Base-by-base conservation (phyloP, 2,888 invertebrate species). In the Carcina quercana region DNA sequence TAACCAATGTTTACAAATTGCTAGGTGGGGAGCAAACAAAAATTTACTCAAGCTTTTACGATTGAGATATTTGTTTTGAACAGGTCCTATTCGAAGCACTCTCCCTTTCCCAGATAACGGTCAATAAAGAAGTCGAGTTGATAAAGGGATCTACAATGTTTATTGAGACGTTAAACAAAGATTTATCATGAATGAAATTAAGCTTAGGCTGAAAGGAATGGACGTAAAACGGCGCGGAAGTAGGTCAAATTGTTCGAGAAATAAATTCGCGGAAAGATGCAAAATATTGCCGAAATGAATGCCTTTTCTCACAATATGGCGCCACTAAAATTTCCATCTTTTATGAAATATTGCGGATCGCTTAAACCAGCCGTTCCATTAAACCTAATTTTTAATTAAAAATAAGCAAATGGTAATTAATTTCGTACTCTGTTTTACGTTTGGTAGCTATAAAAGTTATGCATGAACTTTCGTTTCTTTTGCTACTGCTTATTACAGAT, bases 321-420 rank as follows among this genome's bases (percentile, higher is more conserved):
- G 79, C 79, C 71, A 67, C 72, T 73, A 73, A 67, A 66, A 76
- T 79, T 74, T 78, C 69, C 79, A 78, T 80, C 71, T 78, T 76
- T 80, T 69, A 68, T 76, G 64, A 80, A 80, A 78, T 73, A 75
- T 79, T 73, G 66, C 67, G 62, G 78, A 78, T 75, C 71, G 73
- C 56, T 60, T 53, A 58, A 58, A 53, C 63, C n/a, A 63, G 63
- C 59, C 62, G 65, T 72, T 73, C 67, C 66, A 62, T 67, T 59
- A 71, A 70, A 76, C 73, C 65, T 70, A 71, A 76, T 74, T 75
- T 79, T 80, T 78, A 79, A 78, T 74, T 76, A 78, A 75, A 73
- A 75, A 72, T 76, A 78, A 72, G 70, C 62, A 73, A 73, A 71
- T 57, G 58, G 63, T 69, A 74, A 78, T 78, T 78, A 74, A 72